Base-by-base conservation (phyloP, 2,113 vertebrate species). In the Platysternon megacephalum region DNA sequence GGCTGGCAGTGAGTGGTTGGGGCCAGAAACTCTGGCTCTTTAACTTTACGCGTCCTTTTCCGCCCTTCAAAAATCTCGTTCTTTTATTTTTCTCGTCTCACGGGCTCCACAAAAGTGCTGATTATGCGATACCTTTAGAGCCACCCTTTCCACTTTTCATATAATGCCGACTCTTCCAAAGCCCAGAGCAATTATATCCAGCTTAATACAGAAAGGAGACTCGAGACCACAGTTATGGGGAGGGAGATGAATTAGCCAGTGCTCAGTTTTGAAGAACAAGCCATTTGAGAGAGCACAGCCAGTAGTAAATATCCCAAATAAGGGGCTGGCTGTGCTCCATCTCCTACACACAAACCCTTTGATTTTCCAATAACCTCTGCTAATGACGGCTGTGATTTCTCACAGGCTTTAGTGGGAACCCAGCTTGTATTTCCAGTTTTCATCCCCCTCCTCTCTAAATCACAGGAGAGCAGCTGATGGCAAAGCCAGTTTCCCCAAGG, bases 351-450 rank as follows among this genome's bases (percentile, higher is more conserved):
- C 58, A 78, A 83, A 53, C 29, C 48, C 39, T 89, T 86, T 58
- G 79, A 72, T 94, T 93, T 91, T 80, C 84, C 88, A 87, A 32
- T 56, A 79, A 72, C 29, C 81, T 94, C 87, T 82, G 51, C 80
- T 87, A 80, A 91, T 10, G 82, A 86, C 53, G 1, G 2, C 68
- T 65, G 55, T 53, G 86, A 82, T 91, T 94, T 93, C 76, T 65
- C 88, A 2, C 19, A 7, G 61, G 46, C 44, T 61, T 80, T 72
- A 65, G 14, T 1, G 4, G 55, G 91, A 94, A 87, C 79, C 2
- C 0, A 26, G 32, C 16, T 83, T 56, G 24, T 55, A n/a, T 42
- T 65, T 91, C 51, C 51, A 82, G 58, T 76, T 29, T 94, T 89
- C 32, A 42, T 89, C 84, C 44, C 68, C 42, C 46, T 82, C 39